Evolutionary conservation across 2,797 vertebrate genomes (phyloP), one percentile per base, ranked within the genome.

Genomic region (Halcyon leucocephala): DNA sequence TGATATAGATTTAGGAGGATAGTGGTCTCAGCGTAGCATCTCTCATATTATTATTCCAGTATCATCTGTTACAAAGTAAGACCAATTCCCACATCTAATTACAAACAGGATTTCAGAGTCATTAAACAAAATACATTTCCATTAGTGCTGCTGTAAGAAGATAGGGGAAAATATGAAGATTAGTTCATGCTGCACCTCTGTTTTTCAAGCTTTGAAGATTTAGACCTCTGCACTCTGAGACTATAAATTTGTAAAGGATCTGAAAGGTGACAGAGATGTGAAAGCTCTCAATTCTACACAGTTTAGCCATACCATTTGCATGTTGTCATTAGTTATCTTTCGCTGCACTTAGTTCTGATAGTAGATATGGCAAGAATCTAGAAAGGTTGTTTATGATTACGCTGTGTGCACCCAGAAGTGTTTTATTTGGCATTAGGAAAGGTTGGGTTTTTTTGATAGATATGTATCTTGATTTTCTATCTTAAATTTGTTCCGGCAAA

Each of bases 1-100:
- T 98, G 97, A 98, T 98, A 98, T 94, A 98, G 98, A 98, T 98
- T 98, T 97, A 97, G 95, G 97, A 97, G 95, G 95, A 98, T 95
- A 97, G 97, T 97, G 95, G 98, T 98, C 98, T 98, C 98, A 97
- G 96, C 86, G 93, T 98, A 98, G 97, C 98, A 98, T 98, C 97
- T 98, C 98, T 98, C 98, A 98, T 98, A 98, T 98, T 98, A 98
- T 98, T 99, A 99, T 99, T 99, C 98, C 98, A 98, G 98, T 98
- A 99, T 99, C 98, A 99, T 99, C 98, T 99, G 98, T 98, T 99
- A 98, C 98, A 98, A 98, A 98, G 98, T 98, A 98, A 98, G 97
- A 98, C 98, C 98, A 99, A 99, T 99, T 99, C 98, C 98, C 99
- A 98, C 98, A 99, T 99, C 98, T 99, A 98, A 99, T 99, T 99